Evolutionary conservation across 2,888 invertebrate genomes (phyloP), one percentile per base, ranked within the genome.

Genomic region (Mechanitis mazaeus): DNA sequence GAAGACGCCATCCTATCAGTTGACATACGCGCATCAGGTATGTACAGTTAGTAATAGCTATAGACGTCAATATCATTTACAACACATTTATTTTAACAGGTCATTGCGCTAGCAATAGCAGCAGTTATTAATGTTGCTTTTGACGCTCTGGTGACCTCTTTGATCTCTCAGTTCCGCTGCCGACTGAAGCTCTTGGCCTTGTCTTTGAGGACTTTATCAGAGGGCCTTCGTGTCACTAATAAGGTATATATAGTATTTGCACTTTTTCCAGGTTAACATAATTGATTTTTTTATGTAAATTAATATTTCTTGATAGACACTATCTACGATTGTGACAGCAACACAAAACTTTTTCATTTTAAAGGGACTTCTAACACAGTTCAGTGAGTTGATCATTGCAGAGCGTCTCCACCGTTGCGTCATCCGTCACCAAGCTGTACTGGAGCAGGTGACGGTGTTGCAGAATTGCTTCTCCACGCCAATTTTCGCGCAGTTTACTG

Each of bases 1-100:
- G 0, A 70, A 68, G 57, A 83, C 86, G 0, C 91, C 90, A 1
- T 77, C 80, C 0, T 91, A 84, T 68, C 86, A 90, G 68, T 58
- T 90, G 6, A 85, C 86, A 0, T 88, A 80, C 70, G 63, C 77
- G 1, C 91, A 92, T 68, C 87, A 88, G 75, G 76, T 81, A 33
- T 33, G 33, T 50, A n/a, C 3, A 31, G 3, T 31, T 11, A 35
- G 35, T 35, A 35, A 12, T 35, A 35, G 35, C 35, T 5, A 12
- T 20, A 20, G 20, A 20, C 20, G 20, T 20, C 20, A 20, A 20
- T 20, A 20, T 20, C 20, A 20, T 20, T 20, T 20, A 20, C 20
- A 20, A 20, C 20, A 20, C 20, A 20, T 20, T 20, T 20, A 20
- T 20, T 20, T 42, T 42, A 53, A 42, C 11, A 81, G 83, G 66